These are phyloP conservation scores for Hetaerina titia DNA, from an alignment of 2,888 invertebrate species.

Conservation along the genomic window DNA sequence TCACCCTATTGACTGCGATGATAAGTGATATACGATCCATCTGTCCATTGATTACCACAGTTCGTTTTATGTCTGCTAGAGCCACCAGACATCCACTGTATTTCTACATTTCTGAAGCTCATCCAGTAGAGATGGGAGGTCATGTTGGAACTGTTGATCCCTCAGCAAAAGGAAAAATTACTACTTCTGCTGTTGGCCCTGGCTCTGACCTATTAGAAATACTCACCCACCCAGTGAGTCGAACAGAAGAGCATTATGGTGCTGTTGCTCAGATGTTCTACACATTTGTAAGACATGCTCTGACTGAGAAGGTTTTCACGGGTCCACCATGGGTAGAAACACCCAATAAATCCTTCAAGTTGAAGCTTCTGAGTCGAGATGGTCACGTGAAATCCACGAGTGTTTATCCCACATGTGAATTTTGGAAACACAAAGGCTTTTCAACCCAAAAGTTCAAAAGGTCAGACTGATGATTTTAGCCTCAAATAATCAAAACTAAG, in stretches of 20 bases:
- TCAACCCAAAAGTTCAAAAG: not conserved
- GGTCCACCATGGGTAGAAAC: conserved; percentile 15
- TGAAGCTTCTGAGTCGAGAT: not conserved
- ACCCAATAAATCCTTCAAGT: not conserved
- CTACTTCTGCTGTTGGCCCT: not conserved
- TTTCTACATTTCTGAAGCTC: not conserved
- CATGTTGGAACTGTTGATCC: not conserved
- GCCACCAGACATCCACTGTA: not conserved
- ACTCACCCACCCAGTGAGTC: conserved; percentile 1
- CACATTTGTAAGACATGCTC: conserved; percentile 12
- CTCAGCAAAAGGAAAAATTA: not conserved
- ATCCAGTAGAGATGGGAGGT: not conserved
- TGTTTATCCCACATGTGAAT: not conserved
- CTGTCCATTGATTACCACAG: conserved; percentile 87
- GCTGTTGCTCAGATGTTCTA: conserved; percentile 33
- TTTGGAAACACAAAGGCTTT: conserved; percentile 30
- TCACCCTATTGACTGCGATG: conserved; percentile 84
- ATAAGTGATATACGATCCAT: conserved; percentile 89
- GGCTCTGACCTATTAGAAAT: conserved; percentile 26
- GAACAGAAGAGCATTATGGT: not conserved
- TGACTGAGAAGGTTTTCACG: not conserved
- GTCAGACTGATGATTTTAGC: not conserved
- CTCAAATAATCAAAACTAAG: not conserved
- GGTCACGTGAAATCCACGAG: not conserved
- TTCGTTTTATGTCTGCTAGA: conserved; percentile 75